Conservation (phyloP, 2,888 invertebrate species). For the Mechanitis messenoides region DNA sequence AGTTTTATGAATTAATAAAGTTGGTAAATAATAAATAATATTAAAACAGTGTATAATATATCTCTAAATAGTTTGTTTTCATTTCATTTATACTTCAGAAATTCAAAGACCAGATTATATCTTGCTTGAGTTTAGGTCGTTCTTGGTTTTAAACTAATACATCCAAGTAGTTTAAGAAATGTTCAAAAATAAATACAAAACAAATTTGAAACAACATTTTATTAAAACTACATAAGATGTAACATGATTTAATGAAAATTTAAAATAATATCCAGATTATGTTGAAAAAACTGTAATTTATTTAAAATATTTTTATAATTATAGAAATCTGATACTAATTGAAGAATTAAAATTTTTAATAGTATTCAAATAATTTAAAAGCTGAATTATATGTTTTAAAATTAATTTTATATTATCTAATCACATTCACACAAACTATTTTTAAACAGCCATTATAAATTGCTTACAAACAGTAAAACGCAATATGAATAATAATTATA, state of each 20-base stretch:
- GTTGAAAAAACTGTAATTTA: slow-evolving; percentile 7
- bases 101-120: neutral
- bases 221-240: slow-evolving; percentile 15
- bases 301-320: neutral
- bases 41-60: too few relatives aligned
- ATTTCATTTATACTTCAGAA: neutral
- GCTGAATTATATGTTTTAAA: neutral
- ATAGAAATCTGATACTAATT: neutral
- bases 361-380: slow-evolving; percentile 3
- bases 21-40: too few relatives aligned
- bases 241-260: slow-evolving; percentile 14
- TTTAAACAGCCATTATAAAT: slow-evolving; percentile 1
- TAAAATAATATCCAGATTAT: slow-evolving; percentile 9
- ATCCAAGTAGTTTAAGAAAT: neutral
- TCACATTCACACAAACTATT: slow-evolving; percentile 2
- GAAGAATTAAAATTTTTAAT: neutral
- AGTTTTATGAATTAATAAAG: too few relatives aligned
- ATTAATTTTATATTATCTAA: neutral
- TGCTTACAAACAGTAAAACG: neutral
- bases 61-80: too few relatives aligned
- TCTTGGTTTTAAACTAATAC: too few relatives aligned
- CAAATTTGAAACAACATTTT: slow-evolving; percentile 23
- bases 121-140: too few relatives aligned
- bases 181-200: slow-evolving; percentile 13
- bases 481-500: neutral